phyloP scores from a whole-genome alignment of 2,797 vertebrate species.

The Microhierax caerulescens region DNA sequence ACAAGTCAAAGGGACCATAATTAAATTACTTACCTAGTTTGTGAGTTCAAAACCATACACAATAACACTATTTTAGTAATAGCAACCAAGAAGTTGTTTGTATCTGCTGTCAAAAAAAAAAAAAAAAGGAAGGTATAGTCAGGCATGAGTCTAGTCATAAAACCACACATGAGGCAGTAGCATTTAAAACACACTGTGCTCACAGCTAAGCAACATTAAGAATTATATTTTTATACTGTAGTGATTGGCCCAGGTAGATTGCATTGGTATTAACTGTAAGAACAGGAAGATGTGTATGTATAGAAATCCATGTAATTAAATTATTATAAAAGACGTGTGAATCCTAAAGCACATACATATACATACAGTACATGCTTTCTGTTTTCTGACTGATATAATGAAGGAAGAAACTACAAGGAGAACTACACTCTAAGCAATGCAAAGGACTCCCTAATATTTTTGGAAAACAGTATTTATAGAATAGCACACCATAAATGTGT shows the following conservation, averaged over 20 bases:
- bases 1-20: neutral
- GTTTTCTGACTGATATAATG: neutral
- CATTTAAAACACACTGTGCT: neutral
- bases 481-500: rapidly evolving
- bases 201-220: neutral
- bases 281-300: rapidly evolving
- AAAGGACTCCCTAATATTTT: neutral
- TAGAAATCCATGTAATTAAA: neutral
- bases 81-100: neutral
- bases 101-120: neutral
- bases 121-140: neutral
- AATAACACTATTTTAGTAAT: neutral
- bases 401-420: neutral
- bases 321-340: neutral
- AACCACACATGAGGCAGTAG: neutral
- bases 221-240: neutral
- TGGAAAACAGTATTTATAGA: neutral
- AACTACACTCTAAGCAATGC: neutral
- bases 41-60: neutral
- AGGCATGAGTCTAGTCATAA: neutral
- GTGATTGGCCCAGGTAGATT: neutral
- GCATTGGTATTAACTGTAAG: neutral
- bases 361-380: neutral
- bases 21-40: neutral
- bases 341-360: neutral